A percentile compares a stretch with the other conserved stretches of the same genome.
Conservation (phyloP, 2,113 vertebrate species). For the Cochlearius cochlearius region DNA sequence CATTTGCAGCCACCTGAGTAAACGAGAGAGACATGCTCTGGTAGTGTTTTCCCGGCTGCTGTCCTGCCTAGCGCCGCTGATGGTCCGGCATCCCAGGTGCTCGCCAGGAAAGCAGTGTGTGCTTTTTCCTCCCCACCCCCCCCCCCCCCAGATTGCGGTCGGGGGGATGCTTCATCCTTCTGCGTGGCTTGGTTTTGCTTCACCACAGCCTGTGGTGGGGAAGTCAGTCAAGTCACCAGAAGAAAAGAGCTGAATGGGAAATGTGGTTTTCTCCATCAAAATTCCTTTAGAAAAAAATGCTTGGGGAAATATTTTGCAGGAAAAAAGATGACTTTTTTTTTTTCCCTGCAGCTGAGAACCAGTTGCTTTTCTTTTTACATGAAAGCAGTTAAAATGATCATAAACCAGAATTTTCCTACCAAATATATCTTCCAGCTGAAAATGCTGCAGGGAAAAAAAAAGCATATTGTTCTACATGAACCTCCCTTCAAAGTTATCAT, state of each 20-base stretch:
- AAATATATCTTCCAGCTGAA: not conserved
- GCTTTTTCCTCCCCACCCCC: too few relatives aligned
- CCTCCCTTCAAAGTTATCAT: not conserved
- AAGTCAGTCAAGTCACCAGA: not conserved
- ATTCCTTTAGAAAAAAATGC: not conserved
- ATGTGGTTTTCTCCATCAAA: not conserved
- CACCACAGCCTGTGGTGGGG: not conserved
- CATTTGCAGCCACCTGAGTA: not conserved
- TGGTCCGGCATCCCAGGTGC: not conserved
- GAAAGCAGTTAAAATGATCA: not conserved
- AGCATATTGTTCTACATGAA: not conserved
- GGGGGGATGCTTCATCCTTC: not conserved
- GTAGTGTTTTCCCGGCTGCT: not conserved
- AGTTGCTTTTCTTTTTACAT: not conserved
- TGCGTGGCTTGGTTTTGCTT: not conserved
- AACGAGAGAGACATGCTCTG: not conserved
- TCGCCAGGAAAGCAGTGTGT: not conserved
- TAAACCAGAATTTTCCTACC: not conserved
- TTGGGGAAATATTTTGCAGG: not conserved
- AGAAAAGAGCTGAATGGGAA: not conserved
- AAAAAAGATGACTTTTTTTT: not conserved
- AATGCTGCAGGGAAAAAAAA: not conserved
- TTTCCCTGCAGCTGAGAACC: not conserved
- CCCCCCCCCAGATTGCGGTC: too few relatives aligned
- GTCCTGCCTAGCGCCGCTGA: rapidly evolving